Base-by-base conservation (phyloP, 2,888 invertebrate species). In the Aromia moschata region DNA sequence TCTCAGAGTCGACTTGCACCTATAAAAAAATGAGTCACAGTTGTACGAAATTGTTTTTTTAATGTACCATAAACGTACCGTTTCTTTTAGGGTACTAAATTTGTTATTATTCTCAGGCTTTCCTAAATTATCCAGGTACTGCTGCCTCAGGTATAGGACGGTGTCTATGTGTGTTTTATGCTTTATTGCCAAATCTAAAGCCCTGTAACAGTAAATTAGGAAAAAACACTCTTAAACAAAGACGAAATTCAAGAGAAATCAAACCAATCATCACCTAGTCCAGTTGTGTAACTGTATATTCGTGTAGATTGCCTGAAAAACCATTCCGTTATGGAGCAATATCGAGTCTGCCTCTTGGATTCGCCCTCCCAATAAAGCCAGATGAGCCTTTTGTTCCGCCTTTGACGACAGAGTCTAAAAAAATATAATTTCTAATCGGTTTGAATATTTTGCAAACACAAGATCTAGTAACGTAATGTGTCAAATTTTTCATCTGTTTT, bases 281-380 rank as follows among this genome's bases (percentile, higher is more conserved):
- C 92, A 93, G 69, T 89, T 87, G 75, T 89, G 90, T 64, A 89
- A 83, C 68, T 86, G 83, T 11, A 91, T 81, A 77, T 91, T 89
- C 31, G 88, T 83, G 80, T 87, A 86, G 70, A 93, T 87, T 2
- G 92, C 91, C 72, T 89, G 83, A 73, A 88, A 87, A 17, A 86
- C 82, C 65, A 88, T 82, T 38, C 88, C 88, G 68, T 87, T 87
- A 74, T 88, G 87, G 31, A 92, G 80, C 10, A 92, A 80, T 64
- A 89, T 85, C 2, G 86, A 85, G 80, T 93, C 92, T 0, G 91
- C 90, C 64, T 90, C 90, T 60, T 85, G 82, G 0, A 85, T 77
- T 74, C 88, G 87, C 1, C 91, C 90, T 55, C 87, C 86, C 10
- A 92, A 77, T 25, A 91, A 77, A 11, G 88, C 85, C 80, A 88